These are phyloP conservation scores for Euproctis similis DNA, from an alignment of 2,888 invertebrate genomes.

Conservation along the genomic window DNA sequence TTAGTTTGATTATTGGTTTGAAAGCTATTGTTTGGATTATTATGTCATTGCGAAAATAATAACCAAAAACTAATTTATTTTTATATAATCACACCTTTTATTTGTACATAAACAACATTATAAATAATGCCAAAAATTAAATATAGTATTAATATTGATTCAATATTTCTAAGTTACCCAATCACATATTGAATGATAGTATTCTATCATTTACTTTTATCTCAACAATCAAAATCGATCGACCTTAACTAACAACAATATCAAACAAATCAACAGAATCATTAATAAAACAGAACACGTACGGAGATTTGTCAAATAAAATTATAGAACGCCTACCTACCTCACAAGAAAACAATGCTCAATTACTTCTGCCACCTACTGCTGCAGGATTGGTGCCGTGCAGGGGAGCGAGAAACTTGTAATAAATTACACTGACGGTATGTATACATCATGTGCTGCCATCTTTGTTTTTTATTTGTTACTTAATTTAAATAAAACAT, in stretches of 20 bases:
- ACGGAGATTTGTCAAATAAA: slow-evolving; percentile 36
- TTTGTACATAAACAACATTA: no score
- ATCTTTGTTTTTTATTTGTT: slow-evolving; percentile 12
- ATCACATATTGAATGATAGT: slow-evolving; percentile 5
- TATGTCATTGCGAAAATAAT: no score
- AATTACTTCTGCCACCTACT: slow-evolving; percentile 59
- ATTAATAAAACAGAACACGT: slow-evolving; percentile 25
- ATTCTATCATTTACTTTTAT: slow-evolving; percentile 5
- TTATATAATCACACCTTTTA: no score
- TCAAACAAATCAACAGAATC: slow-evolving; percentile 34
- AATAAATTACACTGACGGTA: slow-evolving; percentile 35
- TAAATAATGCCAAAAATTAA: no score
- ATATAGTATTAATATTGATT: no score
- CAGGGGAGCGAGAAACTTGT: slow-evolving; percentile 24
- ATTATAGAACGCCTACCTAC: slow-evolving; percentile 47
- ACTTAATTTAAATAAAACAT: slow-evolving; percentile 5
- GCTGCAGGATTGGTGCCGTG: slow-evolving; percentile 24
- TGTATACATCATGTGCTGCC: slow-evolving; percentile 29
- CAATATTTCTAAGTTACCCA: no score
- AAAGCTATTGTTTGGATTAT: no score
- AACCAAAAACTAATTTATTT: no score
- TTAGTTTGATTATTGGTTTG: no score
- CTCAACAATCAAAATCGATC: slow-evolving; percentile 11
- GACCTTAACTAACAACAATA: slow-evolving; percentile 13
- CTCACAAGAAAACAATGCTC: slow-evolving; percentile 53